phyloP scores from a whole-genome alignment of 2,888 invertebrate species.

The Thereva nobilitata region DNA sequence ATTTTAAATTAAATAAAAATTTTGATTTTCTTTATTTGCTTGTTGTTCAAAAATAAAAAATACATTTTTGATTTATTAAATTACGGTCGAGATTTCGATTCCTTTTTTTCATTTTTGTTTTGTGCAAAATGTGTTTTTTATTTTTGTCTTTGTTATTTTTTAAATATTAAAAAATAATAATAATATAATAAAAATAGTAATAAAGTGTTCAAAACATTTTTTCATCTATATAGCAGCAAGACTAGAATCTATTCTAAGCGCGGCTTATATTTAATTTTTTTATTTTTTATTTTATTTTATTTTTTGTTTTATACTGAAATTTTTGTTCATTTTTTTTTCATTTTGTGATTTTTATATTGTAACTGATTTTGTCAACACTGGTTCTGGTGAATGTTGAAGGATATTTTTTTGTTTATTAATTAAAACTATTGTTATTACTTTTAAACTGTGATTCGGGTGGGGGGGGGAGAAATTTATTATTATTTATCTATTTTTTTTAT shows the following conservation, averaged over 20 bases:
- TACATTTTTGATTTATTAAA: not conserved
- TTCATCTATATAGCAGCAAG: conserved; percentile 41
- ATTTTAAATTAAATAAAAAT: not conserved
- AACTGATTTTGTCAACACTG: too few species aligned
- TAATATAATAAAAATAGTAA: conserved; percentile 21
- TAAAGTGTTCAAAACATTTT: conserved; percentile 28
- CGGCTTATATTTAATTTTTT: conserved; percentile 40
- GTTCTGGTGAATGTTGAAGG: too few species aligned
- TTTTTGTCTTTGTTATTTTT: conserved; percentile 19
- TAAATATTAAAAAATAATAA: conserved; percentile 20
- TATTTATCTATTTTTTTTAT: too few species aligned
- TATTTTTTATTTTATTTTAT: conserved; percentile 21
- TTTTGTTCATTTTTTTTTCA: conserved; percentile 7
- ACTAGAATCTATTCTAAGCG: conserved; percentile 48
- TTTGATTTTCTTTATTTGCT: conserved; percentile 22
- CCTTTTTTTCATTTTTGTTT: too few species aligned
- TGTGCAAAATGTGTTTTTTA: not conserved
- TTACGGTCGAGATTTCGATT: too few species aligned
- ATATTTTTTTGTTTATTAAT: too few species aligned
- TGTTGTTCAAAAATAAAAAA: conserved; percentile 7
- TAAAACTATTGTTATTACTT: too few species aligned
- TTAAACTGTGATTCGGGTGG: too few species aligned
- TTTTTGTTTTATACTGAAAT: not conserved
- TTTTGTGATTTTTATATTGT: conserved; percentile 9
- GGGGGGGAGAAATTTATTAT: too few species aligned